Evolutionary conservation across 2,888 invertebrate species (phyloP).

Genomic region (Miltochrista miniata): DNA sequence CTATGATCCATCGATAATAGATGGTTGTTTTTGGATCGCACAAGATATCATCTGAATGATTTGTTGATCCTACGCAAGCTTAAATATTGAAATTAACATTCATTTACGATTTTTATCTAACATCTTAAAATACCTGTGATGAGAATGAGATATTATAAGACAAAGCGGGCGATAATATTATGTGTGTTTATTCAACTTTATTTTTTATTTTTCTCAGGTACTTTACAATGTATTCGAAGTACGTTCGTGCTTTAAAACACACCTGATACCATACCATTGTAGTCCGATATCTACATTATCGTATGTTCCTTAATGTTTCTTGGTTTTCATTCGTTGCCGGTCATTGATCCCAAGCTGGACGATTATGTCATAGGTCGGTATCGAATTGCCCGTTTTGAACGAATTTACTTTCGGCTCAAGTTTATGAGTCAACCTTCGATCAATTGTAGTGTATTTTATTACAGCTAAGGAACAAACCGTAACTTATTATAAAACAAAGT

Average conservation of each 20-base stretch:
- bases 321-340: too few relatives aligned
- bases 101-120: slow-evolving; percentile 74
- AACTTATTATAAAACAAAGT: too few relatives aligned
- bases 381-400: too few relatives aligned
- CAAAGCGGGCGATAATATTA: slow-evolving; percentile 23
- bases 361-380: too few relatives aligned
- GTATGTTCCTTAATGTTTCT: too few relatives aligned
- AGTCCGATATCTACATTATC: too few relatives aligned
- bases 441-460: too few relatives aligned
- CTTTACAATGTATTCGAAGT: background rate
- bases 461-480: too few relatives aligned
- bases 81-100: slow-evolving; percentile 81
- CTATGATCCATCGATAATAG: slow-evolving; percentile 64
- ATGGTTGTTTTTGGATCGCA: slow-evolving; percentile 73
- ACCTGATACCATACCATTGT: too few relatives aligned
- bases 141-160: slow-evolving; percentile 37
- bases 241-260: background rate
- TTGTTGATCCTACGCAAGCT: slow-evolving; percentile 76
- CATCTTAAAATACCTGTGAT: slow-evolving; percentile 30
- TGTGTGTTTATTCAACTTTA: slow-evolving; percentile 16
- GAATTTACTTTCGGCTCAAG: too few relatives aligned
- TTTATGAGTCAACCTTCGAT: too few relatives aligned
- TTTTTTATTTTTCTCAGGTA: background rate
- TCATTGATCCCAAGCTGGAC: too few relatives aligned
- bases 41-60: slow-evolving; percentile 79